Percentiles rank a stretch among this genome's conserved stretches.
Evolutionary conservation across 2,113 vertebrate genomes (phyloP).

Genomic region (Epinephelus fuscoguttatus): DNA sequence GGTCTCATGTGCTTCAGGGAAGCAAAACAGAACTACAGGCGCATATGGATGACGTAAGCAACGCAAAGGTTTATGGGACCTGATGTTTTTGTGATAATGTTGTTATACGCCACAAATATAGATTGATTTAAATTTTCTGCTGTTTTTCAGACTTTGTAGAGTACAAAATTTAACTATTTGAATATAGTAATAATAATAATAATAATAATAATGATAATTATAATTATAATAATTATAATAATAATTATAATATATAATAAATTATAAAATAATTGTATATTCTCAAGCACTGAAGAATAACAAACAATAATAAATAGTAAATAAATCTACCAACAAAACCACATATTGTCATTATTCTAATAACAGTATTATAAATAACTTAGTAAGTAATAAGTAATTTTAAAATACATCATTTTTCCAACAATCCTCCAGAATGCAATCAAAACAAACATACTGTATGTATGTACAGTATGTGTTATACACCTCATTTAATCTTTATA

Average conservation of each 20-base stretch:
- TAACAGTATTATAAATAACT: not conserved
- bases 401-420: not conserved
- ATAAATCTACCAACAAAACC: not conserved
- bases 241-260: not conserved
- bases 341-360: not conserved
- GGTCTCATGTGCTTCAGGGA: conserved; percentile 37
- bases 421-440: not conserved
- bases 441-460: too few species aligned
- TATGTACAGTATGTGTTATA: too few species aligned
- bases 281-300: too few species aligned
- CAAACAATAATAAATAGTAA: too few species aligned
- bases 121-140: not conserved
- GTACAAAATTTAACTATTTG: not conserved
- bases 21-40: conserved; percentile 66
- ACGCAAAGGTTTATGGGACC: conserved; percentile 29
- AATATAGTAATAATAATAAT: too few species aligned
- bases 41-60: conserved; percentile 56
- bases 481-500: too few species aligned
- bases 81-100: conserved; percentile 18
- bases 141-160: not conserved
- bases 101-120: not conserved
- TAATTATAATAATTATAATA: too few species aligned
- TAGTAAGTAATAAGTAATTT: not conserved
- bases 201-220: not conserved
- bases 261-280: not conserved